Evolutionary conservation across 2,888 invertebrate species (phyloP).

Genomic region (Drosophila nr. perissopoda): DNA sequence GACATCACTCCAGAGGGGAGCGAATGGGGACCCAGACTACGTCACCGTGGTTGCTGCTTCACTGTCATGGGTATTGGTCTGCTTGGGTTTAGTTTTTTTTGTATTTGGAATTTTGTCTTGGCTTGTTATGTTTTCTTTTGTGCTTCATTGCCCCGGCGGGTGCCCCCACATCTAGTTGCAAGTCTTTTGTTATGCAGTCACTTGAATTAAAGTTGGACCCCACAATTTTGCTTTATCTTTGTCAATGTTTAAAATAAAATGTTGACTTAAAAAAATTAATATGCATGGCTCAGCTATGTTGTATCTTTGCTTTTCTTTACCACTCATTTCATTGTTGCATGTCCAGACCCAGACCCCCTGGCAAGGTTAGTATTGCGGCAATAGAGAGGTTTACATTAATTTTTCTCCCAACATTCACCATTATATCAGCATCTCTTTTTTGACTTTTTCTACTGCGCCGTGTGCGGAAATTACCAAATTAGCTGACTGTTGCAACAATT

Average conservation of each 20-base stretch:
- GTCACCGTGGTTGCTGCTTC: slow-evolving; percentile 44
- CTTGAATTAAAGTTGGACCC: slow-evolving; percentile 40
- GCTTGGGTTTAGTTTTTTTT: slow-evolving; percentile 14
- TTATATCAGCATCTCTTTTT: slow-evolving; percentile 46
- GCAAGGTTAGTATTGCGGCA: slow-evolving; percentile 63
- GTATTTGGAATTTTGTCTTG: slow-evolving; percentile 4
- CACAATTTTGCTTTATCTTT: slow-evolving; percentile 23
- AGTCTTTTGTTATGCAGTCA: slow-evolving; percentile 72
- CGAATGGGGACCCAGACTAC: slow-evolving; percentile 1
- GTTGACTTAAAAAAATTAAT: slow-evolving; percentile 49
- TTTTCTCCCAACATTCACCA: slow-evolving; percentile 42
- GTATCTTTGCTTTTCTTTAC: slow-evolving; percentile 18
- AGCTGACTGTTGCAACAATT: slow-evolving; percentile 40
- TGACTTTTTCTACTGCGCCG: slow-evolving; percentile 26
- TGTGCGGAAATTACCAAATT: slow-evolving; percentile 70
- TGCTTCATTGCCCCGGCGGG: slow-evolving; percentile 52
- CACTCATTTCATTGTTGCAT: slow-evolving; percentile 51
- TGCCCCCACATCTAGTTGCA: slow-evolving; percentile 56
- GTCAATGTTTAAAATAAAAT: slow-evolving; percentile 34
- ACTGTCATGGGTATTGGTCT: slow-evolving; percentile 66
- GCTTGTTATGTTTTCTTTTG: slow-evolving; percentile 22
- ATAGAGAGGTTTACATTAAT: slow-evolving; percentile 16
- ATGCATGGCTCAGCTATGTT: slow-evolving; percentile 27
- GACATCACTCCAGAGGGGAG: slow-evolving; percentile 14
- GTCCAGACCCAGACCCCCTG: slow-evolving; percentile 39